Evolutionary conservation across 2,797 vertebrate genomes (phyloP).

Genomic region (Alexandromys oeconomus): DNA sequence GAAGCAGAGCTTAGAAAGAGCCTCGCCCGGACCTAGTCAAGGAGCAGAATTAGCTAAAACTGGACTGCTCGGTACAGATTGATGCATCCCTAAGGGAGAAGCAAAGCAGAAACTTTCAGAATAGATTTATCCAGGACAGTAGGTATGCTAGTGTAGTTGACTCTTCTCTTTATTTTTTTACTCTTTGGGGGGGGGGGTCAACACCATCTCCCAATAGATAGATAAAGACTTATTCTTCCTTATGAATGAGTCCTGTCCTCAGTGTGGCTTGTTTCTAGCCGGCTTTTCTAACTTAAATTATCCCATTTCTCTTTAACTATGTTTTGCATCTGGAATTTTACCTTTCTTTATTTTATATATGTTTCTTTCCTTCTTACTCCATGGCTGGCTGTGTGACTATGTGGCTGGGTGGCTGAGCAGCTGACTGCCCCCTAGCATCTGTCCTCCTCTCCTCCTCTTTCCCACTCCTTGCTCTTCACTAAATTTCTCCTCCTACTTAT

Average conservation of each 20-base stretch:
- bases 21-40: not conserved
- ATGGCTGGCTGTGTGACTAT: not conserved
- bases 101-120: not conserved
- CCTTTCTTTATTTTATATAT: not conserved
- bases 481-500: not conserved
- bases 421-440: not conserved
- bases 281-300: not conserved
- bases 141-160: not conserved
- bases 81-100: not conserved
- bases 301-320: not conserved
- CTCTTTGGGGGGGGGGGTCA: not conserved
- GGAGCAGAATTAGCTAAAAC: not conserved
- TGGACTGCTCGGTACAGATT: fast-evolving
- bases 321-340: not conserved
- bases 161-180: not conserved
- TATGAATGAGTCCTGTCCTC: not conserved
- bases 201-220: not conserved
- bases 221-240: not conserved
- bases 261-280: not conserved
- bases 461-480: not conserved
- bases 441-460: not conserved
- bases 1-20: not conserved
- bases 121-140: too few relatives aligned
- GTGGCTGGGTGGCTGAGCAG: not conserved
- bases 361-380: not conserved